phyloP scores from a whole-genome alignment of 2,888 invertebrate genomes.

The Trichogramma dendrolimi region DNA sequence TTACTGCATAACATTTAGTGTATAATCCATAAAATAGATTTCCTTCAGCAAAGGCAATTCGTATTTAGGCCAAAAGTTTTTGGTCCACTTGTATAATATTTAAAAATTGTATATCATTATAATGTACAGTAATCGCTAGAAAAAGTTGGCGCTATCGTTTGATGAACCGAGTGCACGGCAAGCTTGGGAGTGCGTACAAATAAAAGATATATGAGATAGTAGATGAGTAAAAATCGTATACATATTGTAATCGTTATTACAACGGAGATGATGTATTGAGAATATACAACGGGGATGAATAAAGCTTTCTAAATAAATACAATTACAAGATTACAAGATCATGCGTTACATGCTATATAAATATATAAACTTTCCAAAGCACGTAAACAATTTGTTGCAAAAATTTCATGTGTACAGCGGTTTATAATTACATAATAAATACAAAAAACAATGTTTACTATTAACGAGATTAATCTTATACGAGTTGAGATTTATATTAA shows the following conservation, averaged over 20 bases:
- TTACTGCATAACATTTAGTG: not conserved
- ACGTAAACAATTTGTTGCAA: no score
- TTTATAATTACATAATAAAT: no score
- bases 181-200: not conserved
- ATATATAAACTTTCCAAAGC: no score
- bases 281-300: slow-evolving; percentile 9
- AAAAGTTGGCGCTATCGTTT: slow-evolving; percentile 18
- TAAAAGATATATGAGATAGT: not conserved
- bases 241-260: slow-evolving; percentile 13
- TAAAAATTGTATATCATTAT: slow-evolving; percentile 4
- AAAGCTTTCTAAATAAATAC: no score
- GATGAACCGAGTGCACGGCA: no score
- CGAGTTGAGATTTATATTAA: no score
- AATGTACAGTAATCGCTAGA: slow-evolving; percentile 22
- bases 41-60: no score
- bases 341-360: no score
- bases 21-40: not conserved
- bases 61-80: slow-evolving; percentile 26
- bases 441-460: no score
- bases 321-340: no score
- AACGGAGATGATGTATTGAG: slow-evolving; percentile 5
- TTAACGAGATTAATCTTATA: no score
- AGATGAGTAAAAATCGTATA: slow-evolving; percentile 5
- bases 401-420: no score
- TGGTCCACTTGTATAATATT: slow-evolving; percentile 19